Percentiles rank a stretch among this genome's conserved stretches.
phyloP scores from a whole-genome alignment of 23 tunicate genomes.

The Trididemnum nubilum region DNA sequence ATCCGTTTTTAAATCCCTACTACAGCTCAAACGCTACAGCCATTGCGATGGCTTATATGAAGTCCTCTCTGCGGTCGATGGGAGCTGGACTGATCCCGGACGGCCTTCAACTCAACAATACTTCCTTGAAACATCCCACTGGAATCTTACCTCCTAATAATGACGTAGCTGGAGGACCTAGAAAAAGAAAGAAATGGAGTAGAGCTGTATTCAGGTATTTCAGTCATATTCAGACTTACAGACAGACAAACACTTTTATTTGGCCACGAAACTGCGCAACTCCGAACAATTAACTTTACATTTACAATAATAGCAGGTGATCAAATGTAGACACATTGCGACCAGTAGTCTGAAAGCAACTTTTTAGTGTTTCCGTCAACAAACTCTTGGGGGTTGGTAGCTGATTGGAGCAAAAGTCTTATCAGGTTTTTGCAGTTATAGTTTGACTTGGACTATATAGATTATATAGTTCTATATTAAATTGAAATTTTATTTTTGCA shows the following conservation, averaged over 20 bases:
- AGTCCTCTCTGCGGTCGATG: neutral
- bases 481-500: too few relatives aligned
- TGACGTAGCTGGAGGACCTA: slow-evolving; percentile 43
- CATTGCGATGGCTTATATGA: slow-evolving; percentile 40
- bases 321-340: too few relatives aligned
- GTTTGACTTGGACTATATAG: too few relatives aligned
- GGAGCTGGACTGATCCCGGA: neutral
- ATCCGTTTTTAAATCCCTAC: slow-evolving; percentile 37
- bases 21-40: slow-evolving; percentile 29
- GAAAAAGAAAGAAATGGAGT: slow-evolving; percentile 92
- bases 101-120: neutral
- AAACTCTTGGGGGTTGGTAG: too few relatives aligned
- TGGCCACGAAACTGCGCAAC: too few relatives aligned
- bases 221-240: neutral
- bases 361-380: too few relatives aligned
- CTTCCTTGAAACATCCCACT: neutral
- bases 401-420: too few relatives aligned
- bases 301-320: too few relatives aligned
- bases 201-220: slow-evolving; percentile 93
- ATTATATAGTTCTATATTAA: too few relatives aligned
- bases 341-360: too few relatives aligned
- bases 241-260: neutral
- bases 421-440: too few relatives aligned
- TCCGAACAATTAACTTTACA: too few relatives aligned
- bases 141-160: neutral